Conservation (phyloP, 2,888 invertebrate species). For the Perizoma affinitatum region DNA sequence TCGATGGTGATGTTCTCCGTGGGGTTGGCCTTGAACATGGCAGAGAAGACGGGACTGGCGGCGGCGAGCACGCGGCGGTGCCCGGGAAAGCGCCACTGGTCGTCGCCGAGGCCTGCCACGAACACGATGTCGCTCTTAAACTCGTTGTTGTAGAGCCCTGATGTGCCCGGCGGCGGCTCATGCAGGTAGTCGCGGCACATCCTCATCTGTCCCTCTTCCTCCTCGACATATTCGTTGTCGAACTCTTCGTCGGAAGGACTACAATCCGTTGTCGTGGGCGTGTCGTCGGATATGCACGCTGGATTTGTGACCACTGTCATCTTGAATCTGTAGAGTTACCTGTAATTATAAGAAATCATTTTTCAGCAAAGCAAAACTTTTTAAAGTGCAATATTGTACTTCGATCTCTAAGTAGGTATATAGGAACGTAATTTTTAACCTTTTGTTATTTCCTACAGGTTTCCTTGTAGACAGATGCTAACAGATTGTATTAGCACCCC, state of each 20-base stretch:
- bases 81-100: slow-evolving; percentile 88
- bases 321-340: slow-evolving; percentile 51
- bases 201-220: slow-evolving; percentile 50
- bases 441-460: slow-evolving; percentile 40
- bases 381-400: too few relatives aligned
- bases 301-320: slow-evolving; percentile 81
- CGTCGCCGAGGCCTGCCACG: slow-evolving; percentile 86
- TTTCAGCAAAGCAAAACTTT: neutral
- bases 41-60: slow-evolving; percentile 86
- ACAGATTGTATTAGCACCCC: slow-evolving; percentile 61
- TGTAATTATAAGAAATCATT: slow-evolving; percentile 49
- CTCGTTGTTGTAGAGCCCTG: slow-evolving; percentile 78
- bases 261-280: slow-evolving; percentile 20
- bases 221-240: slow-evolving; percentile 54
- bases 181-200: slow-evolving; percentile 18
- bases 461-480: slow-evolving; percentile 57
- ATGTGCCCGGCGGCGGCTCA: slow-evolving; percentile 26
- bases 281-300: slow-evolving; percentile 49
- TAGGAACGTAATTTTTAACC: slow-evolving; percentile 24
- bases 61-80: slow-evolving; percentile 86
- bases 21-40: slow-evolving; percentile 76
- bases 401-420: too few relatives aligned
- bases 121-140: slow-evolving; percentile 85
- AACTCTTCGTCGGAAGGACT: slow-evolving; percentile 24
- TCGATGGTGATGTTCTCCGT: slow-evolving; percentile 77